Percentiles rank a stretch among this genome's conserved stretches.
Evolutionary conservation across 1,140 invertebrate species (phyloP).

Genomic region (Drosophila nikananu): DNA sequence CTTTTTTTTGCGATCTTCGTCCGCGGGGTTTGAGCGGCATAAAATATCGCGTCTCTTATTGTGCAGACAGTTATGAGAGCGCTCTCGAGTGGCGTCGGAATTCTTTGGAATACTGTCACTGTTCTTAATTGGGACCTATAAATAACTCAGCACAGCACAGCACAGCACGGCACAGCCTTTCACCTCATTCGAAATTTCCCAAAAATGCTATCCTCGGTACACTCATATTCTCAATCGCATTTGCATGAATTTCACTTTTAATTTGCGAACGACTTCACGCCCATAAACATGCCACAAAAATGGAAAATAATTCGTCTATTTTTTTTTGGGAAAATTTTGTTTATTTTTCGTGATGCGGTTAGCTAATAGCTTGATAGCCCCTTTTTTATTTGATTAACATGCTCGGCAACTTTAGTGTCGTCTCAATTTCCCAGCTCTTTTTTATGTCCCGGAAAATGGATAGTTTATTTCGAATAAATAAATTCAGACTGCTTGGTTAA

Average conservation of each 20-base stretch:
- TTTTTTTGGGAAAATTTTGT: slow-evolving; percentile 4
- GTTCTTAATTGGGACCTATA: slow-evolving; percentile 52
- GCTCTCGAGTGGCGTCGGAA: slow-evolving; percentile 29
- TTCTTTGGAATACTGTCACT: slow-evolving; percentile 75
- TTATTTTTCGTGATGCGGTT: slow-evolving; percentile 21
- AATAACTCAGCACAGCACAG: slow-evolving; percentile 25
- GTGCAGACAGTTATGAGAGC: slow-evolving; percentile 57
- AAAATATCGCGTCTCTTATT: slow-evolving; percentile 28
- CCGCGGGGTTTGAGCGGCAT: slow-evolving; percentile 23
- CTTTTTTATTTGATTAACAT: slow-evolving; percentile 30
- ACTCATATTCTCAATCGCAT: slow-evolving; percentile 34
- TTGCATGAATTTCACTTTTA: slow-evolving; percentile 33
- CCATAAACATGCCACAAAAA: slow-evolving; percentile 35
- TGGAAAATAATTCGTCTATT: slow-evolving; percentile 13
- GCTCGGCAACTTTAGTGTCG: slow-evolving; percentile 3
- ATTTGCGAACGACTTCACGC: slow-evolving; percentile 28
- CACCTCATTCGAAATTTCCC: slow-evolving; percentile 16
- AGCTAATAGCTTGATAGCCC: slow-evolving; percentile 34
- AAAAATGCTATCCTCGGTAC: slow-evolving; percentile 7
- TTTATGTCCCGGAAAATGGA: not conserved
- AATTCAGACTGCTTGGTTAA: slow-evolving; percentile 5
- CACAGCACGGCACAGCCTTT: slow-evolving; percentile 7
- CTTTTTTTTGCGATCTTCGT: slow-evolving; percentile 17
- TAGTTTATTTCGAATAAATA: slow-evolving; percentile 29
- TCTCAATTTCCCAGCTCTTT: not conserved